Evolutionary conservation across 2,113 vertebrate species (phyloP).

Genomic region (Aphyosemion australe): DNA sequence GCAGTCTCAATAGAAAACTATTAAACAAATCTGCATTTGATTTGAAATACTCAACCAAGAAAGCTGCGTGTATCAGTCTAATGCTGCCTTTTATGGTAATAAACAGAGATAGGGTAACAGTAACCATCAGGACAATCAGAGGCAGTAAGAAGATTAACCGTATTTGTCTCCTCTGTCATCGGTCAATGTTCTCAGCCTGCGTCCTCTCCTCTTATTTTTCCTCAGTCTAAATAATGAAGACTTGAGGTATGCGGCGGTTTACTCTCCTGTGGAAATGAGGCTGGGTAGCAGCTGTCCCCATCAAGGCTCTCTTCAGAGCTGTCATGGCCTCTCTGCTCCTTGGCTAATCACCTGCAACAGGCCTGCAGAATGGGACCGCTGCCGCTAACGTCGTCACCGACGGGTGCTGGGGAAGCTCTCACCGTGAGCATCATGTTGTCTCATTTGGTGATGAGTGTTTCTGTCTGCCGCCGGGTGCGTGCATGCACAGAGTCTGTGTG

Average conservation of each 20-base stretch:
- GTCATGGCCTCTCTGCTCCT: slow-evolving; percentile 69
- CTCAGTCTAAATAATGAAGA: slow-evolving; percentile 47
- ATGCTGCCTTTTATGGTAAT: no score
- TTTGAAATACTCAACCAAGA: no score
- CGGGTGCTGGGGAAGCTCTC: slow-evolving; percentile 20
- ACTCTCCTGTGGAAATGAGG: slow-evolving; percentile 54
- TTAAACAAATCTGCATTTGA: no score
- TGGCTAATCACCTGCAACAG: slow-evolving; percentile 70
- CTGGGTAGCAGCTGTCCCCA: slow-evolving; percentile 71
- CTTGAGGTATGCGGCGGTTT: slow-evolving; percentile 37
- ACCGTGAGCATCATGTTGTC: slow-evolving; percentile 25
- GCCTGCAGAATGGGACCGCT: slow-evolving; percentile 49
- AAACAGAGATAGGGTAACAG: background rate
- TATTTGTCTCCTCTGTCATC: slow-evolving; percentile 13
- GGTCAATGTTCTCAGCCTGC: slow-evolving; percentile 21
- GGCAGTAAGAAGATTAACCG: no score
- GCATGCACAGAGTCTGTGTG: background rate
- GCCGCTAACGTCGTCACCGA: slow-evolving; percentile 53
- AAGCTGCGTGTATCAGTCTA: no score
- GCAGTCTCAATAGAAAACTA: no score
- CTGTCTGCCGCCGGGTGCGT: background rate
- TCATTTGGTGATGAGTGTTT: slow-evolving; percentile 7
- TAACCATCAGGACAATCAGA: background rate
- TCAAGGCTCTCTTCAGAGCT: slow-evolving; percentile 69
- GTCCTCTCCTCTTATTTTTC: slow-evolving; percentile 3